These are phyloP conservation scores for Lasioglossum zephyrum DNA, from an alignment of 2,888 invertebrate species.

Conservation along the genomic window DNA sequence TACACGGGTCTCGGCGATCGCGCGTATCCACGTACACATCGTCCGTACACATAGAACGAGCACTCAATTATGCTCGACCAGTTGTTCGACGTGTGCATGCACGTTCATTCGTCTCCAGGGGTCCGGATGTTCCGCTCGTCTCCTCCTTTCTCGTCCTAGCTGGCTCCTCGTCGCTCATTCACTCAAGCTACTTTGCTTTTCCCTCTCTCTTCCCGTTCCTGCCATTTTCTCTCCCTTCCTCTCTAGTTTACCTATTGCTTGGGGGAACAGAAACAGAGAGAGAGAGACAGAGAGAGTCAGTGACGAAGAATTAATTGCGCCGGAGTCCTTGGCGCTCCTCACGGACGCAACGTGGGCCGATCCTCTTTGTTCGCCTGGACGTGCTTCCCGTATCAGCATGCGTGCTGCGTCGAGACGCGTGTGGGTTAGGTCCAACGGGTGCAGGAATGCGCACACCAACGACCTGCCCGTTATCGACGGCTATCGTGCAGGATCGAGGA, in stretches of 20 bases:
- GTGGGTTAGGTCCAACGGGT: slow-evolving; percentile 52
- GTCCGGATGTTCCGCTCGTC: slow-evolving; percentile 63
- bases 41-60: slow-evolving; percentile 17
- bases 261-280: not conserved
- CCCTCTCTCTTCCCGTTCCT: not conserved
- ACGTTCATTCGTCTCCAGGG: slow-evolving; percentile 58
- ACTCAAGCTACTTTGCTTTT: slow-evolving; percentile 5
- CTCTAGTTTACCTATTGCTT: slow-evolving; percentile 51
- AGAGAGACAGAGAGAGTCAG: slow-evolving; percentile 42
- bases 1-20: not conserved
- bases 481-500: slow-evolving; percentile 1
- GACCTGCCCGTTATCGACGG: slow-evolving; percentile 3
- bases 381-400: slow-evolving; percentile 68
- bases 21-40: not conserved
- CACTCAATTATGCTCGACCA: slow-evolving; percentile 65
- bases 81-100: slow-evolving; percentile 55
- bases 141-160: slow-evolving; percentile 33
- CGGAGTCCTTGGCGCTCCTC: slow-evolving; percentile 72
- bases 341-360: slow-evolving; percentile 65
- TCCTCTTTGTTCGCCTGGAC: slow-evolving; percentile 70
- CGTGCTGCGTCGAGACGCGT: slow-evolving; percentile 31
- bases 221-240: not conserved
- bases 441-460: slow-evolving; percentile 44
- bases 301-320: slow-evolving; percentile 74
- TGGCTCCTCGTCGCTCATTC: slow-evolving; percentile 47